Percentiles rank a stretch among this genome's conserved stretches.
Conservation (phyloP, 2,888 invertebrate genomes). For the Colletes collaris region DNA sequence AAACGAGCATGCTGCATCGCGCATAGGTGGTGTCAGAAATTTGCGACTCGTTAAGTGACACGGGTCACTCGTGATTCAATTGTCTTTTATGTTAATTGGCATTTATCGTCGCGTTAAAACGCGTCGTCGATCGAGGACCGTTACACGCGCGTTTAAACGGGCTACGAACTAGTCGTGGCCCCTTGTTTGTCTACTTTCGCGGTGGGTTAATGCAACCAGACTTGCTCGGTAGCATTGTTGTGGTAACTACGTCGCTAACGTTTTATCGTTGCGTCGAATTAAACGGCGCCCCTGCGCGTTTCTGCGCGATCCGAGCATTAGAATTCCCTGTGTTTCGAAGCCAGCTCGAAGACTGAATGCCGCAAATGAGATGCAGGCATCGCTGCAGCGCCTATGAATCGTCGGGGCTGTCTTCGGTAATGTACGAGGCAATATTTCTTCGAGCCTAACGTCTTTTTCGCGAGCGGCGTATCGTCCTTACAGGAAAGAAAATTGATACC, state of each 20-base stretch:
- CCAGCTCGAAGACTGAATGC: not conserved
- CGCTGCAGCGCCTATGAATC: constrained; percentile 14
- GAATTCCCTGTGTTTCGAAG: too few relatives aligned
- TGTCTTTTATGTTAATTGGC: constrained; percentile 68
- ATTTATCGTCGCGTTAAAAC: constrained; percentile 37
- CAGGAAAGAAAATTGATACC: constrained; percentile 53
- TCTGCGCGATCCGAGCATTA: too few relatives aligned
- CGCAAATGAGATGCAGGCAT: constrained; percentile 29
- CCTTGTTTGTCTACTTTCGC: constrained; percentile 22
- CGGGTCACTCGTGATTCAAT: constrained; percentile 49
- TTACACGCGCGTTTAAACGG: constrained; percentile 28
- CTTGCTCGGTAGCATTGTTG: constrained; percentile 18
- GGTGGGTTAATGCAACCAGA: constrained; percentile 34
- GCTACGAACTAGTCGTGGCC: constrained; percentile 39
- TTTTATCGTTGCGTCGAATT: constrained; percentile 2
- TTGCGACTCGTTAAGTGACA: constrained; percentile 55
- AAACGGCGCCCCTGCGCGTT: too few relatives aligned
- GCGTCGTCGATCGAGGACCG: constrained; percentile 54
- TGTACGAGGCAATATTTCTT: constrained; percentile 32
- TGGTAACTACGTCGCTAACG: constrained; percentile 1
- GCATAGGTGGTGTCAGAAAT: constrained; percentile 64
- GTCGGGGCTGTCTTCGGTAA: constrained; percentile 22
- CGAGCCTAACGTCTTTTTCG: constrained; percentile 37
- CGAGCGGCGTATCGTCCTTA: constrained; percentile 5
- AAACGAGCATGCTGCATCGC: constrained; percentile 16